Evolutionary conservation across 2,797 vertebrate species (phyloP), one percentile per base, ranked within the genome.

Genomic region (Gephyroberyx darwinii): DNA sequence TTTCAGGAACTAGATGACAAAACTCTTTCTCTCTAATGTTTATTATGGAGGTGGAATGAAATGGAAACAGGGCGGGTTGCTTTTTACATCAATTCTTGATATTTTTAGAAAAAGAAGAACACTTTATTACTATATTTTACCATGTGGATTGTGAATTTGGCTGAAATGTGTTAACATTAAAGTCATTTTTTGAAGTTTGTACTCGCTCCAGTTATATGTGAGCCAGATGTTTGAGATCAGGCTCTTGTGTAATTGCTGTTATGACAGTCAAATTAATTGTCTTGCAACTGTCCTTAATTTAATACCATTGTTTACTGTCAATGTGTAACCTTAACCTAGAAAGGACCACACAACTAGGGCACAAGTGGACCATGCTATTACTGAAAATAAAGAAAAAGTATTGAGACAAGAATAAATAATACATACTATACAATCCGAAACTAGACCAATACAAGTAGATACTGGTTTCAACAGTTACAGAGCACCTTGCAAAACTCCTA

Each of bases 361-460:
- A 22, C 0, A 6, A 26, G 10, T 9, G 20, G 56, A 9, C 4
- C 2, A 8, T 50, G n/a, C n/a, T 50, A 26, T 5, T 26, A 31
- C 51, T 45, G 9, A 30, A 41, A 14, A 31, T 43, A 69, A 61
- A 80, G 30, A 62, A 60, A 63, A 4, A 6, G 10, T 2, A 60
- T 2, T 0, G 5, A n/a, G 16, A 31, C 5, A 9, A 9, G 13
- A 17, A 54, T 33, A 53, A 13, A 73, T 12, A 50, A 62, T 35
- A 58, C 22, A 43, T 55, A 61, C 17, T 61, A 31, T 47, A 54
- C 26, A 47, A 58, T 65, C 37, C 71, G 61, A 74, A 84, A 85
- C 61, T 81, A 81, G 77, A 71, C 59, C 74, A 78, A 30, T 80
- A 80, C 74, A 84, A 85, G 79, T 84, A 87, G 69, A 81, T 60